Evolutionary conservation across 2,888 invertebrate genomes (phyloP), one percentile per base, ranked within the genome.

Genomic region (Ophion costatus): DNA sequence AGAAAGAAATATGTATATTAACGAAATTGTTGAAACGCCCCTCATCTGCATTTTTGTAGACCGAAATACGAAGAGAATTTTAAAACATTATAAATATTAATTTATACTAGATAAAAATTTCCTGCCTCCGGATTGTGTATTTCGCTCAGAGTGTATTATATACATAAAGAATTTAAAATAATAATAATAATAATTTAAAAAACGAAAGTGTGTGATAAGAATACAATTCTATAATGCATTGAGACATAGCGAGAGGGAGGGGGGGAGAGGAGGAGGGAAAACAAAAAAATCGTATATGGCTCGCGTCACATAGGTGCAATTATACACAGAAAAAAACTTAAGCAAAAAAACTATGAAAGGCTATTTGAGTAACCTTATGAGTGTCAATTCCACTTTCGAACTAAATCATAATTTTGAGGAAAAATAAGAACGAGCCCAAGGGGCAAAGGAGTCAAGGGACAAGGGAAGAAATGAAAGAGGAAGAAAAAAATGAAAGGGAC

Each of bases 361-460:
- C 92, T 93, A 93, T 90, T 93, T 91, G 90, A 92, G 93, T 93
- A 93, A 93, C 92, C 92, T 93, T 93, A 93, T 93, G 90, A 93
- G 93, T 93, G 93, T 94, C 93, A 94, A 94, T 94, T 94, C 93
- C 93, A 93, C 90, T 93, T 93, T 92, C 90, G 91, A 92, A 89
- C 88, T 92, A 92, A 92, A 89, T 90, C 91, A 91, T 93, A 92
- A 92, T 91, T 93, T 92, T 89, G 89, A 89, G 90, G 88, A 89
- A 87, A 83, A 88, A 87, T 88, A 88, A 86, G 90, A 87, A 87
- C 77, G 86, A 86, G 61, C 29, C 29, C 29, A 75, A 3, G 38
- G 14, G 33, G 10, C 14, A 42, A 22, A 45, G 42, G 17, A n/a
- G n/a, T 29, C 17, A 24, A 17, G 38, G 14, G 56, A n/a, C 7